Conservation (phyloP, 2,888 invertebrate species). For the Metacarcinus magister region DNA sequence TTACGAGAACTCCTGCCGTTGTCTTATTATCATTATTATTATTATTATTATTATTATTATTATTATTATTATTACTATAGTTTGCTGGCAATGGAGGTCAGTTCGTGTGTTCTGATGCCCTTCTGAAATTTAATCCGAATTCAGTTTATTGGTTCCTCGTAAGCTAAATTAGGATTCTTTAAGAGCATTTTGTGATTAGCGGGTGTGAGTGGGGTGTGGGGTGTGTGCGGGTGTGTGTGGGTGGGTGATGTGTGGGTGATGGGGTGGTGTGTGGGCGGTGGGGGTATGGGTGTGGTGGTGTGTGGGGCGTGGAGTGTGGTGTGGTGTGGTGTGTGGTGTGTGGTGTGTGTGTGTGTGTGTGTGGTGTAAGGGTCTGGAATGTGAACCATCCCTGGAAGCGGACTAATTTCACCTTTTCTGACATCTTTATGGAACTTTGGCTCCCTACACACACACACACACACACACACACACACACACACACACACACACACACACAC, state of each 20-base stretch:
- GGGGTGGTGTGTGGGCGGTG: neutral
- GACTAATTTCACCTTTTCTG: conserved; percentile 30
- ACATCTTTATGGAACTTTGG: conserved; percentile 27
- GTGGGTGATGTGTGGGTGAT: neutral
- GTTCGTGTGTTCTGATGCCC: neutral
- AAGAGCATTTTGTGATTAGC: conserved; percentile 46
- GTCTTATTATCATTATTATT: conserved; percentile 5
- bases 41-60: neutral
- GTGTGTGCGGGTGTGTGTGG: neutral
- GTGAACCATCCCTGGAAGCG: conserved; percentile 40
- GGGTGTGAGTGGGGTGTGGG: neutral
- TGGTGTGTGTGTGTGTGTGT: conserved; percentile 26
- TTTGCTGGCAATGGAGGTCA: neutral
- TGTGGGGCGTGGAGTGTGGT: neutral
- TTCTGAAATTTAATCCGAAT: conserved; percentile 21
- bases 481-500: conserved; percentile 11
- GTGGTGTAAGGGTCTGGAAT: conserved; percentile 14
- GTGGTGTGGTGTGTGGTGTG: no score
- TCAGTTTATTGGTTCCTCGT: conserved; percentile 45
- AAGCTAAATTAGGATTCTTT: conserved; percentile 45
- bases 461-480: conserved; percentile 48
- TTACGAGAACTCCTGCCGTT: neutral
- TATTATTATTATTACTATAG: neutral
- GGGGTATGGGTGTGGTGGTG: neutral
- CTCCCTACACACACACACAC: conserved; percentile 38